Base-by-base conservation (phyloP, 1,140 invertebrate genomes). In the Ruditapes philippinarum region DNA sequence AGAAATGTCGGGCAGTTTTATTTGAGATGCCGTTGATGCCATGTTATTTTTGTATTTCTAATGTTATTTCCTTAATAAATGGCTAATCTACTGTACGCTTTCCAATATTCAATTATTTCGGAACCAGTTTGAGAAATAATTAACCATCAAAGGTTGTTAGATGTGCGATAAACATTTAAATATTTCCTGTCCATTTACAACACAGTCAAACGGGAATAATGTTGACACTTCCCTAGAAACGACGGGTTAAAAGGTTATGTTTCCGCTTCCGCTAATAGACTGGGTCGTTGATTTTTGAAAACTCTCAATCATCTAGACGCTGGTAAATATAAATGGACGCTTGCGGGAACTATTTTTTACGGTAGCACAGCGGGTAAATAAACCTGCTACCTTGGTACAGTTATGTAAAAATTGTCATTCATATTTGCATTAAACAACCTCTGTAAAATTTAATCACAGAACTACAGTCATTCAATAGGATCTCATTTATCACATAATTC, bases 1-100 rank as follows among this genome's bases (percentile, higher is more conserved):
- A 31, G 87, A 25, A 40, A 95, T 92, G 11, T 92, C 87, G 2
- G 94, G 94, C 28, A 94, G 81, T 57, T 91, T 91, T n/a, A 93
- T 83, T 90, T 90, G 88, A 25, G 92, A 84, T 51, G 93, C 33
- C 91, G 92, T 92, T 42, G 89, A 14, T 78, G 74, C 74, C 74
- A 78, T 78, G 42, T 45, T 45, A 45, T 45, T 45, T 45, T 45
- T 45, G 42, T 45, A 7, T 45, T 45, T 45, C 42, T 45, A 45
- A 45, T 45, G 42, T 14, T 45, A 45, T 7, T 45, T 45, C 42
- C 14, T n/a, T n/a, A n/a, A n/a, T n/a, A n/a, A n/a, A n/a, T n/a
- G n/a, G n/a, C n/a, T n/a, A n/a, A n/a, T n/a, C n/a, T n/a, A n/a
- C n/a, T n/a, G n/a, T n/a, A n/a, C n/a, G n/a, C n/a, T n/a, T n/a